Evolutionary conservation across 1,140 invertebrate genomes (phyloP).

Genomic region (Mizuhopecten yessoensis): DNA sequence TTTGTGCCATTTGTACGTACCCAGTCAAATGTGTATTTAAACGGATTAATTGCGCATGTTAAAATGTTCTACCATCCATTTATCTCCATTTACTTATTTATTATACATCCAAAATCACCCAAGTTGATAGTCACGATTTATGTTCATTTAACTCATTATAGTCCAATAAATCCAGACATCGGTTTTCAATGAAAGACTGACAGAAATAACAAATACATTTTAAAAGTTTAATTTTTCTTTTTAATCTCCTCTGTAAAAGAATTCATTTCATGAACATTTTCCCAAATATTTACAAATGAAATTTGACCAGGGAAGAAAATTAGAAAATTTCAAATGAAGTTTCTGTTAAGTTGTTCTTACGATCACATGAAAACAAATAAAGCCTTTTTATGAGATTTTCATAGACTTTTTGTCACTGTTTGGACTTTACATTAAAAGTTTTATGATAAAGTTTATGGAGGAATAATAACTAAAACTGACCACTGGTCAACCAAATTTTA

Average conservation of each 20-base stretch:
- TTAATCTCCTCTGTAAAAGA: neutral
- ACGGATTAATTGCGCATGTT: too few relatives aligned
- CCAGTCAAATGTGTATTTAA: too few relatives aligned
- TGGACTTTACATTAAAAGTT: neutral
- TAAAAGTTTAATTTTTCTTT: neutral
- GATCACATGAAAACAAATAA: neutral
- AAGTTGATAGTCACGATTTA: too few relatives aligned
- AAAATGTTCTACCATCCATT: too few relatives aligned
- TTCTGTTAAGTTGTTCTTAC: neutral
- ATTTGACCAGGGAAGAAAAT: neutral
- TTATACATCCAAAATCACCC: too few relatives aligned
- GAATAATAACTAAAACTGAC: neutral
- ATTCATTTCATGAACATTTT: neutral
- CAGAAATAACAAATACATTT: too few relatives aligned
- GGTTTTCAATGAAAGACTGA: too few relatives aligned
- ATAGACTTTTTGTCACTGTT: neutral
- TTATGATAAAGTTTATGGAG: slow-evolving; percentile 27
- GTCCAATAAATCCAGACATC: too few relatives aligned
- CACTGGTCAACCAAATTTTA: neutral
- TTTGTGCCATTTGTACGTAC: too few relatives aligned
- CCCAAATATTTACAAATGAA: neutral
- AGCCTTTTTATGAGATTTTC: neutral
- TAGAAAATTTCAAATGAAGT: neutral
- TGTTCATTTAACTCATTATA: too few relatives aligned
- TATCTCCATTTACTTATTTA: too few relatives aligned